These are phyloP conservation scores for Bibio marci DNA, from an alignment of 2,888 invertebrate species.

Conservation along the genomic window DNA sequence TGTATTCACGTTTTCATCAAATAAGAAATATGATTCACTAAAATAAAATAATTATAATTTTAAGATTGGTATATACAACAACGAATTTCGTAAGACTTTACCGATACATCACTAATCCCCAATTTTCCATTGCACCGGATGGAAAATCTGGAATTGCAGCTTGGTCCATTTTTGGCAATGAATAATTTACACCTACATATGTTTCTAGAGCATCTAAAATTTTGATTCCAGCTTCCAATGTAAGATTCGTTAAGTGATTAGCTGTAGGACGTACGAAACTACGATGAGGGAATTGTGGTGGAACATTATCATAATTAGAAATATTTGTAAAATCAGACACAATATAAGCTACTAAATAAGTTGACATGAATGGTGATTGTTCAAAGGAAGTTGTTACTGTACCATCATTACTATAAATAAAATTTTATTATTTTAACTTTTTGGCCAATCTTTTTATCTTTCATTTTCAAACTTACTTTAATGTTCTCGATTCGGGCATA, in stretches of 20 bases:
- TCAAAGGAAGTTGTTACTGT: constrained; percentile 19
- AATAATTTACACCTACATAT: constrained; percentile 56
- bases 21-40: constrained; percentile 23
- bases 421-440: no score
- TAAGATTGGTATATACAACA: background rate
- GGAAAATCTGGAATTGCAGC: constrained; percentile 71
- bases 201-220: constrained; percentile 49
- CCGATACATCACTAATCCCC: constrained; percentile 60
- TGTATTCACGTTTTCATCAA: constrained; percentile 18
- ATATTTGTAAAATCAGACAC: constrained; percentile 37
- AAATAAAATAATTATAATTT: background rate
- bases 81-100: background rate
- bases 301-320: background rate
- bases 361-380: constrained; percentile 46
- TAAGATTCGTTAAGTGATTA: constrained; percentile 38
- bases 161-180: constrained; percentile 72
- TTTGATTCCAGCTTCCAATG: constrained; percentile 51
- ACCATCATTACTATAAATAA: constrained; percentile 1
- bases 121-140: constrained; percentile 85
- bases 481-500: no score
- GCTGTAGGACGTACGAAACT: constrained; percentile 22
- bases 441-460: no score
- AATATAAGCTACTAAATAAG: constrained; percentile 65
- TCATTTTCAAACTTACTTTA: background rate
- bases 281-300: constrained; percentile 16